These are phyloP conservation scores for Ylistrum balloti DNA, from an alignment of 1,140 invertebrate species.

Conservation along the genomic window DNA sequence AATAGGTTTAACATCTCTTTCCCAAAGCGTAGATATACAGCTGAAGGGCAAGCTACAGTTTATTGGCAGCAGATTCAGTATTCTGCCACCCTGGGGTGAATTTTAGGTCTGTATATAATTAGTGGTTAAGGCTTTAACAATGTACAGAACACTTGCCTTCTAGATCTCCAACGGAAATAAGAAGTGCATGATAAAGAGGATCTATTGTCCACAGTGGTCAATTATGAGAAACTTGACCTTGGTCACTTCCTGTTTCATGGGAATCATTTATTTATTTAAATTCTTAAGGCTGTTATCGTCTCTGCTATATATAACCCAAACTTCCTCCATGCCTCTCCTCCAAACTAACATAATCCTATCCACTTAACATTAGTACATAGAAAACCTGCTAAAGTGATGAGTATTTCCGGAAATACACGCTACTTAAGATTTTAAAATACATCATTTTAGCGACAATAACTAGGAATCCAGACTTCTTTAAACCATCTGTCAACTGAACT, in stretches of 20 bases:
- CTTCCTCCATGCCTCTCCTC: neutral
- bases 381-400: neutral
- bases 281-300: neutral
- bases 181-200: neutral
- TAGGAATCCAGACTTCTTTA: neutral
- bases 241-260: slow-evolving; percentile 13
- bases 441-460: neutral
- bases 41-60: neutral
- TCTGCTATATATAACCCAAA: neutral
- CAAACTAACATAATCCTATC: neutral
- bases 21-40: too few species aligned
- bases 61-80: neutral
- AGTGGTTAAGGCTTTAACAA: neutral
- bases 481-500: neutral
- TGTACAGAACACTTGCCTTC: neutral
- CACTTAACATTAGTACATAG: neutral
- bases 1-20: neutral
- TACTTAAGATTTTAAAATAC: neutral
- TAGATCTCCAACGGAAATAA: neutral
- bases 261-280: slow-evolving; percentile 22
- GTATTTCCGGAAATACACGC: neutral
- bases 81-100: neutral
- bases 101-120: neutral
- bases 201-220: neutral
- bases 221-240: neutral